Evolutionary conservation across 1,140 invertebrate species (phyloP), one percentile per base, ranked within the genome.

Genomic region (Phortica variegata): DNA sequence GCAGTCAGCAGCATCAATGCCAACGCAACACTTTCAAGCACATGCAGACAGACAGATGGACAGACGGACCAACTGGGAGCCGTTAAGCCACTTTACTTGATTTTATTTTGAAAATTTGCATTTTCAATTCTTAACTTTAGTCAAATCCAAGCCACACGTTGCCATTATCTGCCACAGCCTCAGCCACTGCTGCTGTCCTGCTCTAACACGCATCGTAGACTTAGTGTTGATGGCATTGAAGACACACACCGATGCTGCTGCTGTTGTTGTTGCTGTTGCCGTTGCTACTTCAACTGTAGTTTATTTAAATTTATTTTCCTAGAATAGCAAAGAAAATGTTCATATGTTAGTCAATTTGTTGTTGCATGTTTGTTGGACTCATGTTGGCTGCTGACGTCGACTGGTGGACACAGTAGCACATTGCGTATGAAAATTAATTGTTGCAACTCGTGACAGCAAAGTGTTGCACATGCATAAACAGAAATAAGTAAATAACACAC

Each of bases 261-360:
- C 29, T 12, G 29, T 31, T 7, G 7, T 12, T 12, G 33, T 36
- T 5, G 21, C 23, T 26, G 23, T 19, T 29, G 31, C 12, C 20
- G 33, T 10, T 5, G 23, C 23, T 26, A 10, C 23, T 26, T 5
- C 23, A 6, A 10, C 23, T 10, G 23, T 5, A 26, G 52, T 68
- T 66, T 66, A 66, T 66, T 66, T 68, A 66, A 68, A 68, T 68
- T 68, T 63, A 68, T 68, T 60, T 68, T 68, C 60, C 56, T 68
- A 68, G 63, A 68, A 68, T 68, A 57, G 63, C 63, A 60, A 60
- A 26, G 23, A 26, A 68, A 66, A 63, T 66, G 50, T 65, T 44
- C 63, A 61, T 52, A 54, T 49, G 63, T 63, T 62, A 60, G 52
- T 60, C 63, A 68, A 68, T 68, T 68, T 68, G 63, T 68, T 65